Evolutionary conservation across 1,140 invertebrate species (phyloP).

Genomic region (Lordiphosa stackelbergi): DNA sequence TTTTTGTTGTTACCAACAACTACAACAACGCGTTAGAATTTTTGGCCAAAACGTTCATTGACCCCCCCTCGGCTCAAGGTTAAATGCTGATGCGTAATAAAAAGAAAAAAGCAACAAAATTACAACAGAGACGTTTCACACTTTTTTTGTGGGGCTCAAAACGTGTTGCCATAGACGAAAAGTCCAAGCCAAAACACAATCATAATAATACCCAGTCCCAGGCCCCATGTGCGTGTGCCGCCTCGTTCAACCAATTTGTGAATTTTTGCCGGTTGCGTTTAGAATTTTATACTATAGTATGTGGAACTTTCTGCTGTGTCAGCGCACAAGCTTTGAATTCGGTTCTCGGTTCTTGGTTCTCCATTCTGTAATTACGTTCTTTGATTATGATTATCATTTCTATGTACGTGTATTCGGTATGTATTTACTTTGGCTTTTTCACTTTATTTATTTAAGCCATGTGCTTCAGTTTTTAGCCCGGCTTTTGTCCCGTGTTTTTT

Average conservation of each 20-base stretch:
- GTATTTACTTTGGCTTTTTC: conserved; percentile 37
- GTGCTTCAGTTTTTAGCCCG: conserved; percentile 45
- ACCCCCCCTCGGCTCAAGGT: conserved; percentile 59
- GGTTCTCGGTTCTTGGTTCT: background rate
- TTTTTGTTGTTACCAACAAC: conserved; percentile 37
- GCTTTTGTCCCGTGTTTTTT: conserved; percentile 45
- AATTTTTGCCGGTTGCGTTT: conserved; percentile 18
- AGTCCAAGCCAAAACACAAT: conserved; percentile 11
- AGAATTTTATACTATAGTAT: conserved; percentile 29
- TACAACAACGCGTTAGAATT: conserved; percentile 58
- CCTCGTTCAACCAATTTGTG: conserved; percentile 7
- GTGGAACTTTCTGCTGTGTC: conserved; percentile 55
- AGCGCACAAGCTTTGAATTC: conserved; percentile 57
- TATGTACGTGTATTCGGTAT: conserved; percentile 8
- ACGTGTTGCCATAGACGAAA: conserved; percentile 42
- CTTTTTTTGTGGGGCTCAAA: conserved; percentile 31
- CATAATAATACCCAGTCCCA: conserved; percentile 15
- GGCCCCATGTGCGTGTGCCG: conserved; percentile 52
- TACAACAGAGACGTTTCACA: conserved; percentile 51
- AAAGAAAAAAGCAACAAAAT: conserved; percentile 15
- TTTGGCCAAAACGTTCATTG: conserved; percentile 70
- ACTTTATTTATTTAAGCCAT: conserved; percentile 56
- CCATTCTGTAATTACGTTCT: conserved; percentile 54
- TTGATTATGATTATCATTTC: conserved; percentile 46
- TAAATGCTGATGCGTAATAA: conserved; percentile 73